Evolutionary conservation across 2,113 vertebrate species (phyloP), one percentile per base, ranked within the genome.

Genomic region (Lota lota): DNA sequence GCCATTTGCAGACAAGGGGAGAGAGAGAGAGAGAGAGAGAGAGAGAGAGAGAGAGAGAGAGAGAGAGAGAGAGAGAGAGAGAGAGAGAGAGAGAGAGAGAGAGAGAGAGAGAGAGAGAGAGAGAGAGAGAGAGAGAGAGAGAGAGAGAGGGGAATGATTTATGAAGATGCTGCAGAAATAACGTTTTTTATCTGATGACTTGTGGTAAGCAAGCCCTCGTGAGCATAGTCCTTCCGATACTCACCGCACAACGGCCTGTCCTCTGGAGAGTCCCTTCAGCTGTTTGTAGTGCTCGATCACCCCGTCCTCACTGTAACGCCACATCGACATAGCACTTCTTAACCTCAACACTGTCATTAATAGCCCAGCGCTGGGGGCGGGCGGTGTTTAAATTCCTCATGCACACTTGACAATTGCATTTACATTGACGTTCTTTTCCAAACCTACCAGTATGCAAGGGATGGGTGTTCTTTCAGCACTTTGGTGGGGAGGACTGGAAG

Each of bases 201-300:
- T 3, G n/a, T 47, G 66, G 56, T 69, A 50, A 70, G 60, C 40
- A 56, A 40, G 8, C 20, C 22, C 47, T 70, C 62, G 68, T 3
- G 59, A 70, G 68, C 40, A 19, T 1, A 62, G 62, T 69, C 18
- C 60, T 68, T 70, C 58, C 50, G 36, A 19, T 67, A 95, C 97
- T 97, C 92, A 99, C 97, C 97, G 95, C 64, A 98, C 96, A 40
- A 99, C 96, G 40, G 97, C 97, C 87, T 98, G 96, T 73, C 97
- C 97, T 90, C 97, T 88, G 16, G 95, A 96, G 86, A 97, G 93
- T 67, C 97, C 97, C 70, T 93, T 96, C 82, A 97, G 90, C 79
- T 94, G 95, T 91, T 96, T 99, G 76, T 98, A 96, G 88, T 96
- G 91, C 80, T 97, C 96, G 69, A 98, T 98, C 16, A 99, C 96